Evolutionary conservation across 2,113 vertebrate genomes (phyloP), one percentile per base, ranked within the genome.

Genomic region (Oenanthe oenanthe): DNA sequence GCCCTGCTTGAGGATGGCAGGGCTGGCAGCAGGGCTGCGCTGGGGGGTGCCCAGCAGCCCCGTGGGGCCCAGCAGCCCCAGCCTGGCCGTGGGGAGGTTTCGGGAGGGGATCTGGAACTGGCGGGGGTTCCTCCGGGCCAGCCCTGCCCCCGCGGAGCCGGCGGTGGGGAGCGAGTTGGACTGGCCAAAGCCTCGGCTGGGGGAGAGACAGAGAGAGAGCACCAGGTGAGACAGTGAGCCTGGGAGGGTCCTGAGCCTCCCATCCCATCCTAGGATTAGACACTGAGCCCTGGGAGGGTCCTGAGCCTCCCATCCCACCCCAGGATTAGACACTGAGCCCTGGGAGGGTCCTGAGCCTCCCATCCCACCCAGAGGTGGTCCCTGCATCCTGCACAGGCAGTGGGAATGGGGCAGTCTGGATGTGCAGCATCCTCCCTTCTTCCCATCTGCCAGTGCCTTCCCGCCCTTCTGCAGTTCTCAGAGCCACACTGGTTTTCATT

Each of bases 51-150:
- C 98, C 93, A 99, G 97, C 29, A 99, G 98, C 58, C 98, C 98
- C 4, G 98, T 97, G 83, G 99, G 98, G 78, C 99, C 98, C 97
- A 99, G 94, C 85, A 99, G 98, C 84, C 99, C 98, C 62, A 99
- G 98, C n/a, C 99, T 97, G 73, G 98, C 97, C 0, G 98, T 98
- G 40, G 99, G 99, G 83, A 99, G 97, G 68, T 98, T 99, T 70
- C 99, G 98, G 56, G 99, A 99, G 48, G 99, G 99, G 97, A 99
- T 98, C 96, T 99, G 99, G 98, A 99, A 99, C 97, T 99, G 99
- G 10, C 99, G 98, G 13, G 99, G 98, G 97, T 99, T 99, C 94
- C 99, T 98, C 79, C 99, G 96, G 62, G 98, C 98, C 78, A 99
- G 98, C 74, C 98, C 97, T 13, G 98, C 86, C 70, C 99, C 99